Percentiles rank a stretch among this genome's conserved stretches.
Conservation (phyloP, 2,888 invertebrate species). For the Plebejus argus region DNA sequence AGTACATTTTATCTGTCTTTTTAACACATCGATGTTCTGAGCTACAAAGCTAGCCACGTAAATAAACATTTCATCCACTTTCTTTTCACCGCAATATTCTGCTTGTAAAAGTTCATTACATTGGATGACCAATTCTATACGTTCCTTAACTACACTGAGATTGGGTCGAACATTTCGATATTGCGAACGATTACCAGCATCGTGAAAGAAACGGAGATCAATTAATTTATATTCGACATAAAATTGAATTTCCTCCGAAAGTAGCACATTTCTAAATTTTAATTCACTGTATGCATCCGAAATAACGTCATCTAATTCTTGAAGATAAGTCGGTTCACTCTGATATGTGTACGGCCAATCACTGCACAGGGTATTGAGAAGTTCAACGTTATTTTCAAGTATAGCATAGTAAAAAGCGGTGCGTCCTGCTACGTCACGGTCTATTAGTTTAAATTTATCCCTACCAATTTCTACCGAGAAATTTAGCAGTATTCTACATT, state of each 20-base stretch:
- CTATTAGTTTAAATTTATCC: slow-evolving; percentile 1
- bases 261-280: slow-evolving; percentile 3
- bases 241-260: slow-evolving; percentile 4
- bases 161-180: not conserved
- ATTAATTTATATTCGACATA: slow-evolving; percentile 14
- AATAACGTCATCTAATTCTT: slow-evolving; percentile 15
- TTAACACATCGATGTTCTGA: slow-evolving; percentile 24
- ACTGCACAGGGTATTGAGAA: not conserved
- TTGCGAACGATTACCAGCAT: not conserved
- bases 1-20: slow-evolving; percentile 19
- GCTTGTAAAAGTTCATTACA: not conserved
- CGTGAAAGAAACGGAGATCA: not conserved
- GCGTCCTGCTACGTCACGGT: not conserved
- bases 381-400: slow-evolving; percentile 3
- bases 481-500: not conserved
- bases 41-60: not conserved
- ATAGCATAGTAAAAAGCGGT: slow-evolving; percentile 23
- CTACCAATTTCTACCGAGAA: not conserved
- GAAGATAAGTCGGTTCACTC: not conserved
- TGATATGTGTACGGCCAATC: not conserved
- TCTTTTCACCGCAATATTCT: slow-evolving; percentile 2
- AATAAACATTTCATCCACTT: slow-evolving; percentile 22
- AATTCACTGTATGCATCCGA: slow-evolving; percentile 17
- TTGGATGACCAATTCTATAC: slow-evolving; percentile 2
- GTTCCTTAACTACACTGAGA: not conserved